Conservation (phyloP, 1,140 invertebrate species). For the Tachypleus tridentatus region DNA sequence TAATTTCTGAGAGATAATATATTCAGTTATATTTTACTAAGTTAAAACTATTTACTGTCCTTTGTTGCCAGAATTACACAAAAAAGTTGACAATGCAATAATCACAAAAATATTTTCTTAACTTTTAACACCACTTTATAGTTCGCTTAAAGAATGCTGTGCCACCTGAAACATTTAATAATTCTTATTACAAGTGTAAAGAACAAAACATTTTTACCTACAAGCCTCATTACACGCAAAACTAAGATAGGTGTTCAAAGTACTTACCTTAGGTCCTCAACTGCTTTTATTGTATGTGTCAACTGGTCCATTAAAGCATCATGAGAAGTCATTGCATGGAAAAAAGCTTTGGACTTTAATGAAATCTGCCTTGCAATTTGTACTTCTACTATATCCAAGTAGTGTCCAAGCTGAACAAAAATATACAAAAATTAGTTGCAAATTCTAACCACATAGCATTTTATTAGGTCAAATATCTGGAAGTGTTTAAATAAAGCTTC, state of each 20-base stretch:
- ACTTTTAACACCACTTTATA: too few species aligned
- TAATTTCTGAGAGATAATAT: too few species aligned
- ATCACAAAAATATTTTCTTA: too few species aligned
- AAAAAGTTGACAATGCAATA: too few species aligned
- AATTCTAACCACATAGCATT: background rate
- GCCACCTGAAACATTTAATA: too few species aligned
- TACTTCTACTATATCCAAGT: conserved; percentile 89
- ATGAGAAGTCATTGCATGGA: conserved; percentile 92
- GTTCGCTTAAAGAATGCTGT: too few species aligned
- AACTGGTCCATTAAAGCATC: conserved; percentile 84
- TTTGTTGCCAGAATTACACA: too few species aligned
- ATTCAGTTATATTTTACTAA: too few species aligned
- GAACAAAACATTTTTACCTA: too few species aligned
- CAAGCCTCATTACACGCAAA: too few species aligned
- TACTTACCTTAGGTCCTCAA: conserved; percentile 46
- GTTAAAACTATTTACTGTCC: too few species aligned
- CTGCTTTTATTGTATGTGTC: conserved; percentile 61
- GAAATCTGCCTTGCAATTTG: conserved; percentile 91
- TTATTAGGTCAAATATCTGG: background rate
- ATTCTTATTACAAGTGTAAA: too few species aligned
- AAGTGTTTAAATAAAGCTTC: background rate
- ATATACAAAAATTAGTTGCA: background rate
- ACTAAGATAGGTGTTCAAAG: background rate
- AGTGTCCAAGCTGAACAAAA: conserved; percentile 60
- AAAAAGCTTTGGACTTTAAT: conserved; percentile 91